Evolutionary conservation across 2,113 vertebrate species (phyloP), one percentile per base, ranked within the genome.

Genomic region (Apeltes quadracus): DNA sequence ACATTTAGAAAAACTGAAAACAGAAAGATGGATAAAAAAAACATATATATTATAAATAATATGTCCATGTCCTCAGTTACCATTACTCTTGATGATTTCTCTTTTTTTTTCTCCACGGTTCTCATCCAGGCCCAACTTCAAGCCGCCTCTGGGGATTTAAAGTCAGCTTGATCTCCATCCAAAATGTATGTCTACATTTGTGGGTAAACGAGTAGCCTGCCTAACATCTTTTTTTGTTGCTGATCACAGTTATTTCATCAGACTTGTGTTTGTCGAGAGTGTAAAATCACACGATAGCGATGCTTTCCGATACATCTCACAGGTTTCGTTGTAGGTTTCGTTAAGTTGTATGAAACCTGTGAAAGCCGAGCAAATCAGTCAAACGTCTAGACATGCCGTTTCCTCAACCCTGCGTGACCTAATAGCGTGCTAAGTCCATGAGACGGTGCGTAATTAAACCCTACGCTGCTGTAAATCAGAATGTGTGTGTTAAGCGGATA

Each of bases 321-420:
- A n/a, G n/a, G n/a, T n/a, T n/a, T n/a, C n/a, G n/a, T n/a, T n/a
- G n/a, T 68, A 70, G 44, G 72, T 64, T 69, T 77, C 74, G 36
- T 89, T 81, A 81, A 66, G 32, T 84, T 86, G 76, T 74, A 72
- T 66, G n/a, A 70, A 46, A 56, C 67, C 34, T 74, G 76, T 70
- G 74, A 85, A 81, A 87, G 69, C 73, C 4, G 2, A 85, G 75
- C 83, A 84, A 89, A 90, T 84, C 87, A 85, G 79, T 57, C 63
- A 89, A 55, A 64, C 75, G 87, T 85, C 82, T 82, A 85, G 86
- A 83, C 85, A 56, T 44, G 25, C 39, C 46, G 57, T 83, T 88
- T 84, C 73, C 69, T 87, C 72, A 76, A 63, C 81, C 81, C 75
- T 57, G 73, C 16, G 16, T 57, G 68, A 84, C 81, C 84, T 87